A percentile compares a stretch with the other conserved stretches of the same genome.
phyloP scores from a whole-genome alignment of 2,113 vertebrate species.

The Sminthopsis crassicaudata region DNA sequence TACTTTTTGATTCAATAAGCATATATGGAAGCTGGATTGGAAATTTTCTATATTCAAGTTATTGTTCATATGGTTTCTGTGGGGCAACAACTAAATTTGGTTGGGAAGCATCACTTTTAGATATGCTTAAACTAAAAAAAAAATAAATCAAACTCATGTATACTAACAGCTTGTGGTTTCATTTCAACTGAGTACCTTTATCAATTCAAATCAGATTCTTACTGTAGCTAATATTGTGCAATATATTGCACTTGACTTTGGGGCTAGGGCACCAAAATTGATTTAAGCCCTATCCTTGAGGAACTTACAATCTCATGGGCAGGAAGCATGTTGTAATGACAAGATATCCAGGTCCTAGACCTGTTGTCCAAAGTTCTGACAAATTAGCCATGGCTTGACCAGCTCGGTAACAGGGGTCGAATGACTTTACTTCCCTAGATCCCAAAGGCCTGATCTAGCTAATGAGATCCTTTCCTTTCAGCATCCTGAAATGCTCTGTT shows the following conservation, averaged over 20 bases:
- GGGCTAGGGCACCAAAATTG: background rate
- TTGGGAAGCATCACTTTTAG: background rate
- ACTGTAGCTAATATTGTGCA: background rate
- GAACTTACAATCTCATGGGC: background rate
- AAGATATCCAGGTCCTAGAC: background rate
- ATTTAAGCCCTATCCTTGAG: background rate
- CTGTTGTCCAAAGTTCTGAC: background rate
- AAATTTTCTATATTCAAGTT: background rate
- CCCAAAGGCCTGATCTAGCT: background rate
- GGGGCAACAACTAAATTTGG: background rate
- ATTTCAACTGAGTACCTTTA: background rate
- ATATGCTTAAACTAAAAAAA: background rate
- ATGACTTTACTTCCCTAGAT: background rate
- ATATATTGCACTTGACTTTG: background rate
- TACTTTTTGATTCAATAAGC: background rate
- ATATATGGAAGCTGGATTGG: background rate
- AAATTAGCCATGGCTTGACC: no score
- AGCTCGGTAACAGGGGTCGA: background rate
- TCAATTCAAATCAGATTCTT: background rate
- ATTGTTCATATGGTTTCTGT: background rate
- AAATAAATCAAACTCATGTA: background rate
- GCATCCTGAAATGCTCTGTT: background rate
- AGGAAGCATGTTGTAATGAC: background rate
- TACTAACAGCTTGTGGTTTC: background rate
- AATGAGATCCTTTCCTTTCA: background rate